These are phyloP conservation scores for Melanotaenia duboulayi DNA, from an alignment of 2,113 vertebrate species.

Conservation along the genomic window DNA sequence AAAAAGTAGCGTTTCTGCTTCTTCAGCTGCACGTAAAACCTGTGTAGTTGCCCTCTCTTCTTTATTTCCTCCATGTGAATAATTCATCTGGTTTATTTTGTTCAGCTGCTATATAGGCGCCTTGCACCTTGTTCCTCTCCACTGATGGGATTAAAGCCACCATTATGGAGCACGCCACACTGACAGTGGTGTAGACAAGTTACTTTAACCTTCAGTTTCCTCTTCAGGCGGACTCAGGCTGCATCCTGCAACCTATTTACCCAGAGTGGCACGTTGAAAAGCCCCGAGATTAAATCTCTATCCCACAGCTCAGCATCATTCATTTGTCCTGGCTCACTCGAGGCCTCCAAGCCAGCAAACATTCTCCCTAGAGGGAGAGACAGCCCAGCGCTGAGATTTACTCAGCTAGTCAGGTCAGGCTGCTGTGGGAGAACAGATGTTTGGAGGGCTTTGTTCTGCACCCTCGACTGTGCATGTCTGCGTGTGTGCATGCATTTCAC, in stretches of 20 bases:
- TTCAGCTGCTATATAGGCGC: slow-evolving; percentile 51
- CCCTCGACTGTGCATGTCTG: slow-evolving; percentile 20
- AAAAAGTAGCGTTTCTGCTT: background rate
- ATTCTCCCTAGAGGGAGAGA: slow-evolving; percentile 53
- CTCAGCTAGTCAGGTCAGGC: slow-evolving; percentile 62
- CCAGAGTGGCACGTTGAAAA: slow-evolving; percentile 56
- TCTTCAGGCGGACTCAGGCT: slow-evolving; percentile 38
- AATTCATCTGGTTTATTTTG: slow-evolving; percentile 60
- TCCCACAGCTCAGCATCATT: slow-evolving; percentile 62
- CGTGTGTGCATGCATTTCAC: slow-evolving; percentile 3
- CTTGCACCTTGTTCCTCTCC: slow-evolving; percentile 27
- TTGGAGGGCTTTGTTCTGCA: slow-evolving; percentile 60
- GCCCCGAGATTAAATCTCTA: slow-evolving; percentile 74
- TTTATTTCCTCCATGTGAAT: slow-evolving; percentile 39
- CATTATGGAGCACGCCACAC: slow-evolving; percentile 52
- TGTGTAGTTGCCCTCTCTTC: background rate
- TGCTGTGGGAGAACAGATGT: slow-evolving; percentile 55
- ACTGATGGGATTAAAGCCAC: slow-evolving; percentile 42
- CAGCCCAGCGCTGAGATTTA: slow-evolving; percentile 49
- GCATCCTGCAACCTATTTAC: slow-evolving; percentile 64
- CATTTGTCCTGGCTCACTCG: slow-evolving; percentile 73
- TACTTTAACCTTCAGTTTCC: slow-evolving; percentile 78
- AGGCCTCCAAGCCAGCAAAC: slow-evolving; percentile 53
- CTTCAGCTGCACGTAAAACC: background rate
- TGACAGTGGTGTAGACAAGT: slow-evolving; percentile 50